Base-by-base conservation (phyloP, 1,140 invertebrate genomes). In the Riptortus pedestris region DNA sequence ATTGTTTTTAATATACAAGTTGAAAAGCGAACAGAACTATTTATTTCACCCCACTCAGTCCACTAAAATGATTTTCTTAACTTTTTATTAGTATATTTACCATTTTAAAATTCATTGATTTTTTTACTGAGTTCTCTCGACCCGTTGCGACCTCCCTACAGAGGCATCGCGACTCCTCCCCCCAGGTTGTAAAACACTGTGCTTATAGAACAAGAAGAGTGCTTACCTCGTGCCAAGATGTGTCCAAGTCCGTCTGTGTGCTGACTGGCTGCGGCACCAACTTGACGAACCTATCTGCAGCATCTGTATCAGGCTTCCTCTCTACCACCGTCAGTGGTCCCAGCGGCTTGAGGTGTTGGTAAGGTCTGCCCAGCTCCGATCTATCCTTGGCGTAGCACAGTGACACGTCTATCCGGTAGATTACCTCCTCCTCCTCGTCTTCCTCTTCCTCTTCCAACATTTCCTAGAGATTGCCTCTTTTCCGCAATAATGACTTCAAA, bases 151-250 rank as follows among this genome's bases (percentile, higher is more conserved):
- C n/a, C n/a, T n/a, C n/a, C n/a, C n/a, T n/a, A n/a, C n/a, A n/a
- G n/a, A n/a, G n/a, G n/a, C n/a, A n/a, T n/a, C n/a, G n/a, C n/a
- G n/a, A n/a, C n/a, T n/a, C n/a, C n/a, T n/a, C n/a, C n/a, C n/a
- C n/a, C n/a, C n/a, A n/a, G n/a, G n/a, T n/a, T n/a, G n/a, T n/a
- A n/a, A n/a, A n/a, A n/a, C n/a, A n/a, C n/a, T n/a, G n/a, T n/a
- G n/a, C n/a, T n/a, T n/a, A 38, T 5, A 14, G 31, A 38, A 14
- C 14, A 38, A 14, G 31, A 14, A 14, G 31, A 38, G 31, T 38
- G 31, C 5, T 22, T 55, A 60, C 59, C n/a, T 60, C 31, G 38
- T 60, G 29, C 14, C 9, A 16, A 1, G 59, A 60, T 18, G 38
- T 18, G 9, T n/a, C 38, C 2, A 38, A 60, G 38, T 61, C 60